Base-by-base conservation (phyloP, 2,797 vertebrate genomes). In the Remorina albescens region DNA sequence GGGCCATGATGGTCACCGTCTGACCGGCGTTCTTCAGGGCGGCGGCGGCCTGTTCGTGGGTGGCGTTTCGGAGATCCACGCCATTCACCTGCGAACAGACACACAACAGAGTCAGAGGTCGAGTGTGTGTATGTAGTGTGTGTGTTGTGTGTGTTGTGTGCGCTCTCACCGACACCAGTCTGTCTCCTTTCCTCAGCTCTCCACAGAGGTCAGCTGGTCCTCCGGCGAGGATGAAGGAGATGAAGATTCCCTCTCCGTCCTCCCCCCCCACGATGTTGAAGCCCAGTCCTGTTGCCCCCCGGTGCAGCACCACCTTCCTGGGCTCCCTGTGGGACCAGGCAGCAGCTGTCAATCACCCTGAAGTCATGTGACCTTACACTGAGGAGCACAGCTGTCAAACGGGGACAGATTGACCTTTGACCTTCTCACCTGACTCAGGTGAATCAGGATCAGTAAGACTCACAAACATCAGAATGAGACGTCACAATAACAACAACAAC, bases 221-320 rank as follows among this genome's bases (percentile, higher is more conserved):
- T 76, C 98, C 98, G 0, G 98, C 97, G 53, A 99, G 96, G 86
- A 99, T 99, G 94, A 99, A 99, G 74, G 98, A 99, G 88, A 99
- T 98, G 90, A 99, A 99, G 92, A 99, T 99, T 23, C 98, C 98
- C 92, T 99, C 98, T 60, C 97, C 98, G 41, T 99, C 98, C 91
- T 99, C 98, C 25, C 98, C 98, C 44, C 98, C 98, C 65, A 99
- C 98, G 30, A 99, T 99, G 94, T 99, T 99, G 90, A 99, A 99
- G 78, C 98, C 98, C 78, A 99, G 94, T 1, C 98, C 98, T 0
- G 98, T 99, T 32, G 96, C 94, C 51, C 98, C 98, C 79, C 97
- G 91, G 88, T 97, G 96, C 51, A 99, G 95, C 34, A 98, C 88
- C 25, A 99, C 96, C 90, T 97, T 98, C 89, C 98, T 94, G 50